Evolutionary conservation across 2,113 vertebrate genomes (phyloP).

Genomic region (Tamias sibiricus): DNA sequence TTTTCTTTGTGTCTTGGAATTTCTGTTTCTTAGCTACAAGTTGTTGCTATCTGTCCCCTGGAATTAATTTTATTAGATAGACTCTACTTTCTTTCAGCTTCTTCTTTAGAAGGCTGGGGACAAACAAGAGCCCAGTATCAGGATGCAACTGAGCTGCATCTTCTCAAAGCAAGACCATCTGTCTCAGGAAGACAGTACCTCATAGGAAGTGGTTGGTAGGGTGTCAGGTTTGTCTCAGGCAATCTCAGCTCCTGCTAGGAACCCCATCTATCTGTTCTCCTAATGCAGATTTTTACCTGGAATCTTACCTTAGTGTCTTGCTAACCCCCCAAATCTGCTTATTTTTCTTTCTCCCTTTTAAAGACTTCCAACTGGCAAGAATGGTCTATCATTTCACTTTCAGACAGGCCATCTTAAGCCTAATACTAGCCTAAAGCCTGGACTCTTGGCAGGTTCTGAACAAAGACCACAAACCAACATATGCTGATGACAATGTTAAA

Average conservation of each 20-base stretch:
- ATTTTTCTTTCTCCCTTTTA: neutral
- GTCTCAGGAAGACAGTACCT: neutral
- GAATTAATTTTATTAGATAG: neutral
- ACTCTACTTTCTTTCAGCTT: neutral
- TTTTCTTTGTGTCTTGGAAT: neutral
- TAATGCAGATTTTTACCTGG: neutral
- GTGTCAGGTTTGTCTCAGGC: too few relatives aligned
- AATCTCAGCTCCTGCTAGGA: neutral
- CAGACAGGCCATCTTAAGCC: neutral
- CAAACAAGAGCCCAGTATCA: neutral
- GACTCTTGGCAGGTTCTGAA: neutral
- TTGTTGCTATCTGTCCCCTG: neutral
- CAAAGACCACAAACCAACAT: neutral
- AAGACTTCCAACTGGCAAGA: neutral
- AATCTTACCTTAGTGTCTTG: too few relatives aligned
- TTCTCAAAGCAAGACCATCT: neutral
- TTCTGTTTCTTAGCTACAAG: neutral
- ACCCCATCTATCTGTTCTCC: neutral
- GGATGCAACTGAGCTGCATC: neutral
- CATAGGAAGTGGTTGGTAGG: neutral
- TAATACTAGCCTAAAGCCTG: neutral
- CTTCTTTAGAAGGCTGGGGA: neutral
- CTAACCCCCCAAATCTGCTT: neutral
- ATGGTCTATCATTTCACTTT: neutral
- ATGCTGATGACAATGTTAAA: fast-evolving